Conservation (phyloP, 1,140 invertebrate genomes). For the Penaeus chinensis region DNA sequence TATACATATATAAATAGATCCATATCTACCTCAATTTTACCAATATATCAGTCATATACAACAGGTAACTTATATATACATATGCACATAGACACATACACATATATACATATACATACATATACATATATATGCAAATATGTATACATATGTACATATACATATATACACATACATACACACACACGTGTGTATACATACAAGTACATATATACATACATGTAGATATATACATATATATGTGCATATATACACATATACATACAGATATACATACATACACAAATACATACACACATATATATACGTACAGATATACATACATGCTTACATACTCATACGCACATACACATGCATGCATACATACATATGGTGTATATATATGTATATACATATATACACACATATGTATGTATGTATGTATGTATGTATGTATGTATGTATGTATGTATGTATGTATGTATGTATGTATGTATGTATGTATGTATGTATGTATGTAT, state of each 20-base stretch:
- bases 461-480: not conserved
- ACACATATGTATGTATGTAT: no score
- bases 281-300: not conserved
- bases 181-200: not conserved
- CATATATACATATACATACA: constrained; percentile 1
- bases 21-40: not conserved
- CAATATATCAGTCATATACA: not conserved
- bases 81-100: not conserved
- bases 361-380: not conserved
- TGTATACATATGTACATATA: constrained; percentile 3
- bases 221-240: not conserved
- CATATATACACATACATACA: not conserved
- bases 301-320: not conserved
- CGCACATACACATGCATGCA: not conserved
- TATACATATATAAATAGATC: constrained; percentile 6
- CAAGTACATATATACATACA: not conserved
- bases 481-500: not conserved
- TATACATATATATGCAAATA: not conserved
- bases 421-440: no score
- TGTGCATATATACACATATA: not conserved
- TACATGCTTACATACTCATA: not conserved
- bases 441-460: no score
- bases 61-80: not conserved
- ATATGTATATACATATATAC: no score
- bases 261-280: not conserved